phyloP scores from a whole-genome alignment of 2,113 vertebrate genomes.

The Calyptomena viridis region DNA sequence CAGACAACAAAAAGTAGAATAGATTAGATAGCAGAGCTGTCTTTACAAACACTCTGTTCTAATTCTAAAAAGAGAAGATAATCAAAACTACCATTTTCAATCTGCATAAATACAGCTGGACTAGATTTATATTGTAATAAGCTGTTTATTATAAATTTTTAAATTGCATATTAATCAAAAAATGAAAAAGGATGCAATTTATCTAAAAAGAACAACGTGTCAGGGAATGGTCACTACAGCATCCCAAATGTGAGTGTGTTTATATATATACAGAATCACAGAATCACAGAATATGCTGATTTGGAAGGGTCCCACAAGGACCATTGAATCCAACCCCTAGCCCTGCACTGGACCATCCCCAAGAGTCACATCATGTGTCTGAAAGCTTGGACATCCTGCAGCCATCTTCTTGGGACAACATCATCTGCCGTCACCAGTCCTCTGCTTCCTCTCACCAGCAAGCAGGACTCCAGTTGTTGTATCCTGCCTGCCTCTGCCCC shows the following conservation, averaged over 20 bases:
- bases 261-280: neutral
- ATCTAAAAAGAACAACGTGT: neutral
- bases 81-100: slow-evolving; percentile 19
- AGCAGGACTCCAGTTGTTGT: neutral
- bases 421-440: too few species aligned
- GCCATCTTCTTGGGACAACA: neutral
- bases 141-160: neutral
- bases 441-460: neutral
- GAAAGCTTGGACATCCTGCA: neutral
- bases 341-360: neutral
- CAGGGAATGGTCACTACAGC: neutral
- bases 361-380: neutral
- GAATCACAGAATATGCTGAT: neutral
- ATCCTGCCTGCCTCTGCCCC: neutral
- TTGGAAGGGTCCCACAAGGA: neutral
- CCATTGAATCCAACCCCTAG: neutral
- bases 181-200: neutral
- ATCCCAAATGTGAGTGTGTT: neutral
- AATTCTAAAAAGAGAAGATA: slow-evolving; percentile 10
- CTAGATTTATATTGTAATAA: slow-evolving; percentile 11
- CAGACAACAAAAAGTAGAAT: neutral
- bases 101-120: neutral
- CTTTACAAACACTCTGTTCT: neutral
- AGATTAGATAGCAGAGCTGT: slow-evolving; percentile 17
- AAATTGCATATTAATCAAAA: neutral